Base-by-base conservation (phyloP, 2,888 invertebrate genomes). In the Micoletzkya japonica region DNA sequence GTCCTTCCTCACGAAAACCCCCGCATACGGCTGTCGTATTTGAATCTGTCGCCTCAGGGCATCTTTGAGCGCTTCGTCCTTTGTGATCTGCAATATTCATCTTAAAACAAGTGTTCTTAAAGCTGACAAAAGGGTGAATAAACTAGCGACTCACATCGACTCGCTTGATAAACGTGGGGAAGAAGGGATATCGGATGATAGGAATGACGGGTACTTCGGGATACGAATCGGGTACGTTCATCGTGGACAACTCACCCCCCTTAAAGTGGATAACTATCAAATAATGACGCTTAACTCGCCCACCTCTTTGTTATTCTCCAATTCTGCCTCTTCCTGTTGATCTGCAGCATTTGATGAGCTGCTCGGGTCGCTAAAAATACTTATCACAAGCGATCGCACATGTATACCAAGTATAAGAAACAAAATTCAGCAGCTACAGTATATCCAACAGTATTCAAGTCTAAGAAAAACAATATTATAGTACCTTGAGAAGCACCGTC, bases 111-210 rank as follows among this genome's bases (percentile, higher is more conserved):
- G 39, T 10, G 10, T 39, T 39, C 39, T 10, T 17, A 7, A 39
- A 39, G 10, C 17, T 39, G 39, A 39, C 10, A 7, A 39, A 7
- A 10, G 39, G 7, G 39, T 17, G n/a, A 39, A 66, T 50, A 2
- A 37, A 34, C n/a, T n/a, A n/a, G n/a, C n/a, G 56, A 76, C 82
- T 79, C 85, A 93, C 93, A 90, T 97, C 97, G 75, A 99, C 91
- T 78, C 98, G 90, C 88, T 98, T 98, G 80, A 97, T 95, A 87
- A 98, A 98, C 80, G 94, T 90, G 28, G 98, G 98, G 88, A 98
- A 98, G 1, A 98, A 92, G 4, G 97, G 96, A 88, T 95, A 94
- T 79, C 95, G 90, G 83, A 90, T 91, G 76, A 97, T 92, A 0
- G 96, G 94, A 78, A 99, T 91, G 10, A 97, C 91, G 2, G 98